Evolutionary conservation across 2,797 vertebrate species (phyloP), one percentile per base, ranked within the genome.

Genomic region (Scomberomorus guttatus): DNA sequence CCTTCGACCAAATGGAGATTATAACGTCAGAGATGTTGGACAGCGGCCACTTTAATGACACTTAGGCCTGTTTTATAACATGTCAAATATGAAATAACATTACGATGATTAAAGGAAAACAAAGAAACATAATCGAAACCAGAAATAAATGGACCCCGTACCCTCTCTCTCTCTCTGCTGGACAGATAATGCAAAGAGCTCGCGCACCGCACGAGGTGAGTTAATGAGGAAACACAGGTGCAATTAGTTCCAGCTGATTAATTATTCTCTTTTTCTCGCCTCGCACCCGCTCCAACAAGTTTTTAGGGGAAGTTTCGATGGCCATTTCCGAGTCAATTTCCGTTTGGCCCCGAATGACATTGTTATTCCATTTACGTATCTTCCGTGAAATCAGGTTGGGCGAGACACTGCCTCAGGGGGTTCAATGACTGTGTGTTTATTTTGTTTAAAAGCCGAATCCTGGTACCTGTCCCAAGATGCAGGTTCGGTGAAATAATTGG

Each of bases 151-250:
- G 6, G 1, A 4, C 4, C 3, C 39, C 4, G 12, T 13, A n/a
- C 25, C 13, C 42, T 62, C 39, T 59, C 4, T 46, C 51, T 44
- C 24, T 29, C 54, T 32, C 25, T 29, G 27, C 18, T n/a, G 32
- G 55, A 12, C 50, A 5, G 17, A 44, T 14, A 25, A 37, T 46
- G 10, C 25, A 60, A 39, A 22, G 9, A 58, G 39, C 37, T 37
- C 2, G 1, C 3, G 2, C n/a, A 2, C 4, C 3, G 37, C 46
- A 27, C 52, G n/a, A 20, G 32, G 54, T 64, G 68, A 10, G 14
- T n/a, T 52, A 63, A 57, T 70, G 44, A 61, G 4, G 42, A 7
- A n/a, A 44, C 51, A 24, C 82, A 78, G 77, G 83, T 82, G 83
- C 12, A 58, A 65, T 56, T 14, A 29, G 25, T 88, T 81, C 57